Evolutionary conservation across 1,140 invertebrate species (phyloP), one percentile per base, ranked within the genome.

Genomic region (Aphelinus certus): DNA sequence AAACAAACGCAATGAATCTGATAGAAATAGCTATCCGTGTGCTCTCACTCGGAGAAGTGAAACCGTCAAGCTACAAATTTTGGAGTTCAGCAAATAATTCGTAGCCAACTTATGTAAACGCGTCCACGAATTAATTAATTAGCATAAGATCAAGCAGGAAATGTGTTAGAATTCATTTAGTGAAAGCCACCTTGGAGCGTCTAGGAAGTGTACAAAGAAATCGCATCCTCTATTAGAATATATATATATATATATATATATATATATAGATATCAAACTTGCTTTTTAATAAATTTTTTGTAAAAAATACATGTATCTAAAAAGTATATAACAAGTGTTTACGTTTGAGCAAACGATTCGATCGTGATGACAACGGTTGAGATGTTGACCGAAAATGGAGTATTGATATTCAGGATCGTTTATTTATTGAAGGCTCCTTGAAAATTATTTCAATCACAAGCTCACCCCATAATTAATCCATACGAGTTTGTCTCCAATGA

Each of bases 211-310:
- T 26, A 26, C 26, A 26, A 26, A 26, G 26, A 26, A 26, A 26
- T 26, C 26, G 26, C 26, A 26, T 26, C 26, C 26, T 26, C 26
- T 26, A 26, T 26, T 26, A 26, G 26, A 26, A 26, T 26, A 26
- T 26, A 26, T 26, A 26, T 26, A 26, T 26, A 26, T 26, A 26
- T 26, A 26, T 0, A 26, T 26, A 26, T 26, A n/a, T n/a, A n/a
- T 26, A 26, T 26, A 26, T 26, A 26, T 26, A 26, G 26, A 26
- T 26, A 26, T 26, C 10, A 71, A 71, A 55, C 63, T 3, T 58
- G 9, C 7, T 1, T 9, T 71, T 64, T 71, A 71, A 71, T 71
- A 71, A 71, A 47, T 64, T 55, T 26, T 71, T 57, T n/a, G 42
- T 56, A 64, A 64, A 69, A 71, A 64, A 71, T 71, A 71, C 43